Conservation (phyloP, 2,888 invertebrate species). For the Yponomeuta sedellus region DNA sequence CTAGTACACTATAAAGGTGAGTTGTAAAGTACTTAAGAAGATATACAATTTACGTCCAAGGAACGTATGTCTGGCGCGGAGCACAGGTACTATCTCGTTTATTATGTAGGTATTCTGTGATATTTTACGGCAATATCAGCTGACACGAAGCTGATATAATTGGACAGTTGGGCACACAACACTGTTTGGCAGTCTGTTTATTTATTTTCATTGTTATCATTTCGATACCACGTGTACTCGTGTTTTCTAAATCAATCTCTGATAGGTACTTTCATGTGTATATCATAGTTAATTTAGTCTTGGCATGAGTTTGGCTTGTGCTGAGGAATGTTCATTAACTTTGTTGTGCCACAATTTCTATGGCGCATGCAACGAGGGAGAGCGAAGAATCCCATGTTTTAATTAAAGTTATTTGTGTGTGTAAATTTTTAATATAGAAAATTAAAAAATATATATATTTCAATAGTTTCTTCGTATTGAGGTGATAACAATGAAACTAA, state of each 20-base stretch:
- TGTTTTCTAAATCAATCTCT: not conserved
- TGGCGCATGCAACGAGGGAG: too few relatives aligned
- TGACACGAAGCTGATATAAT: slow-evolving; percentile 13
- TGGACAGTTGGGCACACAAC: slow-evolving; percentile 15
- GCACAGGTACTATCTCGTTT: not conserved
- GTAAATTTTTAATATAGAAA: too few relatives aligned
- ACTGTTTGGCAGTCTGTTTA: slow-evolving; percentile 48
- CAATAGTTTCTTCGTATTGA: too few relatives aligned
- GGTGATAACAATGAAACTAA: too few relatives aligned
- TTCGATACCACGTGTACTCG: slow-evolving; percentile 29
- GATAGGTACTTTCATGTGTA: not conserved
- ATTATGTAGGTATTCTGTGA: too few relatives aligned
- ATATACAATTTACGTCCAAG: not conserved
- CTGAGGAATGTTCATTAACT: not conserved
- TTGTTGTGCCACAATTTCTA: not conserved
- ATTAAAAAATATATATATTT: too few relatives aligned
- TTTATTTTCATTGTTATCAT: slow-evolving; percentile 36
- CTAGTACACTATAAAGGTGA: too few relatives aligned
- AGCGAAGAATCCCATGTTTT: too few relatives aligned
- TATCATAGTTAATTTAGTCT: not conserved
- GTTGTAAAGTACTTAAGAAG: too few relatives aligned
- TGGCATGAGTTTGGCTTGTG: not conserved
- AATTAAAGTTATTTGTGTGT: too few relatives aligned
- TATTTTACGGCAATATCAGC: slow-evolving; percentile 10
- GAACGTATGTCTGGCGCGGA: not conserved